Evolutionary conservation across 2,797 vertebrate genomes (phyloP).

Genomic region (Accipiter minullus): DNA sequence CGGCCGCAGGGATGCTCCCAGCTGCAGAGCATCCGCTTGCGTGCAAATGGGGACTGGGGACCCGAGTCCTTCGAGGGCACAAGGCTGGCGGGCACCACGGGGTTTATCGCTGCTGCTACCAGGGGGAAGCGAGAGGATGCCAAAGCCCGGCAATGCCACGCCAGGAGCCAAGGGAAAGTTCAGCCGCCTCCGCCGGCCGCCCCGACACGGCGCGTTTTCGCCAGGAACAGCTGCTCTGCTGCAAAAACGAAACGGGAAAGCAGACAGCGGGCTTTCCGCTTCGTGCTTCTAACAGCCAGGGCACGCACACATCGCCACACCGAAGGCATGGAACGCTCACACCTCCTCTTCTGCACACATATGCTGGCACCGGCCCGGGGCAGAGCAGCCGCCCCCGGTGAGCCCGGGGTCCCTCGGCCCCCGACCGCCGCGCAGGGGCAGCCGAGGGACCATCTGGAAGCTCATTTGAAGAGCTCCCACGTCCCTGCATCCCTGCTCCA

Average conservation of each 20-base stretch:
- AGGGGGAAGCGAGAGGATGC: not conserved
- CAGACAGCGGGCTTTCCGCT: not conserved
- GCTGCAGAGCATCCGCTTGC: not conserved
- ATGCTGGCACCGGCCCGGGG: not conserved
- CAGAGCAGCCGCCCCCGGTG: not conserved
- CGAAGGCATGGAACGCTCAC: not conserved
- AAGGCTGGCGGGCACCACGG: not conserved
- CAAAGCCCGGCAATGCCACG: not conserved
- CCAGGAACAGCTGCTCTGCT: not conserved
- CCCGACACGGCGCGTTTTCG: fast-evolving
- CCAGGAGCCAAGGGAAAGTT: not conserved
- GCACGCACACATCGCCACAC: not conserved
- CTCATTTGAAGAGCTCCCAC: not conserved
- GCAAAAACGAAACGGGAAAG: not conserved
- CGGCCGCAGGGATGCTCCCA: not conserved
- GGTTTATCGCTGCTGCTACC: not conserved
- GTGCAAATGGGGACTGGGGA: not conserved
- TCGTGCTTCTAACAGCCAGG: not conserved
- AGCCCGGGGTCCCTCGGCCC: not conserved
- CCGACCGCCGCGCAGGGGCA: not conserved
- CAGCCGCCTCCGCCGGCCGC: not conserved
- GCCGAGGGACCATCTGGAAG: not conserved
- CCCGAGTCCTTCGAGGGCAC: not conserved
- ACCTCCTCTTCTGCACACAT: not conserved
- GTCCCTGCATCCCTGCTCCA: not conserved